A percentile compares a stretch with the other conserved stretches of the same genome.
Conservation (phyloP, 2,888 invertebrate species). For the Pandemis corylana region DNA sequence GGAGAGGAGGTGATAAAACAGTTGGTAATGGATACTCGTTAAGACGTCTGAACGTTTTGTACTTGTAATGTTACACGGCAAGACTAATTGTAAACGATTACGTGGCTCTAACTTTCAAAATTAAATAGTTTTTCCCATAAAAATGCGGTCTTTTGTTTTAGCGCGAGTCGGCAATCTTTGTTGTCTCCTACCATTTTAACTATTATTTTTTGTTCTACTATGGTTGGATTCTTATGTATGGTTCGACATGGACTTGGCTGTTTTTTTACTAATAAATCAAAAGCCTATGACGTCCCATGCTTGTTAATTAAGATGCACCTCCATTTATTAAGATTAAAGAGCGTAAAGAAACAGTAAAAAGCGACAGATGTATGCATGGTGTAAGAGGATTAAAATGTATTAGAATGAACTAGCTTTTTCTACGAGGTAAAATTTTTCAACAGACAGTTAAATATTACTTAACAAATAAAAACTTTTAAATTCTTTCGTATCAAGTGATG, state of each 20-base stretch:
- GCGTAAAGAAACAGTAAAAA: slow-evolving; percentile 6
- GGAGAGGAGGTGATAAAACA: neutral
- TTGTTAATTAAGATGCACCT: neutral
- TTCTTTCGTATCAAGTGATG: neutral
- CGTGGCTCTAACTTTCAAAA: slow-evolving; percentile 5
- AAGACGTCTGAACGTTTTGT: slow-evolving; percentile 36
- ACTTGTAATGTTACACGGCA: slow-evolving; percentile 36
- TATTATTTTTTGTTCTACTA: too few species aligned
- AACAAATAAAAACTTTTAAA: neutral
- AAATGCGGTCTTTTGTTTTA: too few species aligned
- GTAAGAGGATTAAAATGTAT: slow-evolving; percentile 13
- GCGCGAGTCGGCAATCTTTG: too few species aligned
- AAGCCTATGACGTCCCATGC: slow-evolving; percentile 1
- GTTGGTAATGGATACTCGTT: slow-evolving; percentile 30
- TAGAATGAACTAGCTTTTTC: neutral
- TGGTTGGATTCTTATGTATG: too few species aligned
- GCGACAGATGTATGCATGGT: neutral
- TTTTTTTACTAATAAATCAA: neutral
- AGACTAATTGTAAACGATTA: slow-evolving; percentile 38
- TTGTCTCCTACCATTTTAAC: too few species aligned
- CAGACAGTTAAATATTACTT: neutral
- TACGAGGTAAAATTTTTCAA: neutral
- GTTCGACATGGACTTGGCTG: neutral
- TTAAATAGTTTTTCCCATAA: neutral
- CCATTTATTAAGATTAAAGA: slow-evolving; percentile 23